Evolutionary conservation across 2,888 invertebrate genomes (phyloP).

Genomic region (Hofmannophila pseudospretella): DNA sequence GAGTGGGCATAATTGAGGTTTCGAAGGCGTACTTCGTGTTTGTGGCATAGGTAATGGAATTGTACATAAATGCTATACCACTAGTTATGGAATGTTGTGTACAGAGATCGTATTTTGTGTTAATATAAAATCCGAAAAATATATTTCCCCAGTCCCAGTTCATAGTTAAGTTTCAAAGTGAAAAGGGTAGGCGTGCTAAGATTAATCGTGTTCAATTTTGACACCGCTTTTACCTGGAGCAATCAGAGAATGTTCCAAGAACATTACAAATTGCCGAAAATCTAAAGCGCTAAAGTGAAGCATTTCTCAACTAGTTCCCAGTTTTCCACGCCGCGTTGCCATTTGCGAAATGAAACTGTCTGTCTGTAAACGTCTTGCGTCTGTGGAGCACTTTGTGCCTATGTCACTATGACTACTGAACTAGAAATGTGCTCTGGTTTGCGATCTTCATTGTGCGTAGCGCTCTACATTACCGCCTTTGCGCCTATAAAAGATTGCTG

Average conservation of each 20-base stretch:
- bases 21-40: too few species aligned
- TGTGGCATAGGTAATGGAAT: too few species aligned
- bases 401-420: neutral
- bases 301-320: slow-evolving; percentile 6
- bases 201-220: too few species aligned
- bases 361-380: neutral
- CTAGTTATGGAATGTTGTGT: too few species aligned
- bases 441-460: neutral
- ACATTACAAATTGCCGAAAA: neutral
- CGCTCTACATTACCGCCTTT: neutral
- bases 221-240: neutral
- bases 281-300: slow-evolving; percentile 12
- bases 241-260: neutral
- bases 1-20: too few species aligned
- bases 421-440: neutral
- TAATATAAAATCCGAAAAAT: too few species aligned
- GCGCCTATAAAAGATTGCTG: too few species aligned
- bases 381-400: neutral
- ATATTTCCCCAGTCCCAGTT: too few species aligned
- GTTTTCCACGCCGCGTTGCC: slow-evolving; percentile 6
- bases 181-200: too few species aligned
- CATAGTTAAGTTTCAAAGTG: too few species aligned
- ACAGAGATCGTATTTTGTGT: too few species aligned
- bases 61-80: too few species aligned
- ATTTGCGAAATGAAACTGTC: slow-evolving; percentile 22